These are phyloP conservation scores for Sebastes trivittatus DNA, from an alignment of 2,797 vertebrate genomes.

Conservation along the genomic window DNA sequence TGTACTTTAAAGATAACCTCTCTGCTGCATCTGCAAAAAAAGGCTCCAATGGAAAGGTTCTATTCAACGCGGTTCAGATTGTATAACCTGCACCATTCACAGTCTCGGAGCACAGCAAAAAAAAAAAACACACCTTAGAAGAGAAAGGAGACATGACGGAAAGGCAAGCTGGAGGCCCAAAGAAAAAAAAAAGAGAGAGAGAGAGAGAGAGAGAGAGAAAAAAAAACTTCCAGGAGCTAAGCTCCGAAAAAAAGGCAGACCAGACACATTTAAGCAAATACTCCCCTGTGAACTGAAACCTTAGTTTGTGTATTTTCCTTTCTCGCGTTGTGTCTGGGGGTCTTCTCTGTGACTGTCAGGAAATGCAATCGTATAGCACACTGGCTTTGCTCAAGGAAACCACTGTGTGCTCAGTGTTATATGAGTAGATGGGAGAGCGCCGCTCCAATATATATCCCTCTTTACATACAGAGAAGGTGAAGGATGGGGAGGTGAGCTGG, in stretches of 20 bases:
- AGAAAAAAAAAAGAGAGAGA: neutral
- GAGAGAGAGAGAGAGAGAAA: neutral
- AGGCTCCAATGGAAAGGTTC: constrained; percentile 25
- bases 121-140: constrained; percentile 25
- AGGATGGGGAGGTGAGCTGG: constrained; percentile 29
- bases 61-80: constrained; percentile 54
- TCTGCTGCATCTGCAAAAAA: constrained; percentile 16
- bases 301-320: constrained; percentile 5
- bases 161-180: constrained; percentile 13
- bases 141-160: constrained; percentile 38
- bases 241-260: constrained; percentile 15
- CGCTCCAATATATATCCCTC: neutral
- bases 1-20: constrained; percentile 57
- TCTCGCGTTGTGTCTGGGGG: constrained; percentile 7
- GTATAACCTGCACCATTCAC: constrained; percentile 45
- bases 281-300: constrained; percentile 24
- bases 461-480: constrained; percentile 28
- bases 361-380: constrained; percentile 28
- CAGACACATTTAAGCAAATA: constrained; percentile 41
- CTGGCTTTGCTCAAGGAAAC: constrained; percentile 24
- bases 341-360: constrained; percentile 36
- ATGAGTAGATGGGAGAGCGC: neutral
- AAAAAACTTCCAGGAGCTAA: constrained; percentile 10
- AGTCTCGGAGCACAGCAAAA: constrained; percentile 14
- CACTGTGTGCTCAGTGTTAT: constrained; percentile 6